Conservation (phyloP, 2,113 vertebrate species). For the Salvator merianae region DNA sequence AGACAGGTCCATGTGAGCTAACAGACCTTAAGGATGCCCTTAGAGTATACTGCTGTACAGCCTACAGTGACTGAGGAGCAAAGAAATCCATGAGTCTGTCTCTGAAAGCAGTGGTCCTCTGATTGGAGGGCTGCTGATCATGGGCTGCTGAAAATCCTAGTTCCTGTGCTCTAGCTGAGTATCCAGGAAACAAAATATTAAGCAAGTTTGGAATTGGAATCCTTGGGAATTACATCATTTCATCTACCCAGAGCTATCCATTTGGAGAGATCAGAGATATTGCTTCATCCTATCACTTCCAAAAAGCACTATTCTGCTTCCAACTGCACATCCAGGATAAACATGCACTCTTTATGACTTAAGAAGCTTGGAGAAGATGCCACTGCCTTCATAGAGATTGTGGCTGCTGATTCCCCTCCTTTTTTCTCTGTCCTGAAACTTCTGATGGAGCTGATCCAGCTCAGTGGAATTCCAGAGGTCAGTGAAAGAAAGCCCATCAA, state of each 20-base stretch:
- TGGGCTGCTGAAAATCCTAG: conserved; percentile 63
- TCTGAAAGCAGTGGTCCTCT: conserved; percentile 78
- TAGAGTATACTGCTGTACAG: conserved; percentile 68
- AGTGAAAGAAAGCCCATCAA: conserved; percentile 57
- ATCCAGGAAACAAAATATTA: conserved; percentile 61
- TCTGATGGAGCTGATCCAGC: conserved; percentile 66
- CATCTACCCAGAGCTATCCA: conserved; percentile 38
- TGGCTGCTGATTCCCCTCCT: conserved; percentile 49
- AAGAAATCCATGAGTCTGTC: conserved; percentile 72
- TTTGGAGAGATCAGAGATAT: conserved; percentile 35
- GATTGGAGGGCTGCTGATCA: conserved; percentile 77
- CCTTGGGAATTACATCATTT: conserved; percentile 27
- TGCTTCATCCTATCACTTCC: conserved; percentile 71
- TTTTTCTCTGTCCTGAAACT: conserved; percentile 63
- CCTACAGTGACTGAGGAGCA: conserved; percentile 43
- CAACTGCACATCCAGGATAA: conserved; percentile 59
- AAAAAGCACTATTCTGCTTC: conserved; percentile 64
- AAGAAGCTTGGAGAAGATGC: conserved; percentile 64
- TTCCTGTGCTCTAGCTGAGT: conserved; percentile 64
- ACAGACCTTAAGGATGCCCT: conserved; percentile 61
- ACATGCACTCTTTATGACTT: background rate
- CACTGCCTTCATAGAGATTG: conserved; percentile 60
- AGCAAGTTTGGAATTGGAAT: conserved; percentile 78
- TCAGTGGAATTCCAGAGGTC: conserved; percentile 67
- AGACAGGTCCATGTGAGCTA: conserved; percentile 37